A percentile compares a stretch with the other conserved stretches of the same genome.
Conservation (phyloP, 2,888 invertebrate species). For the Lasioglossum zephyrum region DNA sequence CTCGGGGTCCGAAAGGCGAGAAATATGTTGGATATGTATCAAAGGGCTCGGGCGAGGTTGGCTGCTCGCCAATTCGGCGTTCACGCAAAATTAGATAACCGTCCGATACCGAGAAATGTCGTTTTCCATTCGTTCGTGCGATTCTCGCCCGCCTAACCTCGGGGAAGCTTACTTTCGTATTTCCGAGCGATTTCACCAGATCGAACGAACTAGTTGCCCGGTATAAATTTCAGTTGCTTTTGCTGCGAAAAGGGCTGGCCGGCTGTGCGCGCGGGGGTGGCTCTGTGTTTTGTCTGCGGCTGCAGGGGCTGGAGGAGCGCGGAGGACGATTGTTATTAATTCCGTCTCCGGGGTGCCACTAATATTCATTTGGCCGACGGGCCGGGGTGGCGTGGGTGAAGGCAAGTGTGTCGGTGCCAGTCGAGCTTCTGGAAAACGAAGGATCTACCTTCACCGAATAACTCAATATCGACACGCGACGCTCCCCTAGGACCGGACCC, state of each 20-base stretch:
- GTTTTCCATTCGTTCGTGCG: conserved; percentile 44
- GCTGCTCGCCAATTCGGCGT: conserved; percentile 40
- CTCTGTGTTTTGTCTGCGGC: conserved; percentile 69
- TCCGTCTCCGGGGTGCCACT: conserved; percentile 81
- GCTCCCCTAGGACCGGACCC: conserved; percentile 70
- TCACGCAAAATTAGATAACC: conserved; percentile 53
- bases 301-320: conserved; percentile 44
- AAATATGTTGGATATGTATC: conserved; percentile 14
- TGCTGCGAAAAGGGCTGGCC: conserved; percentile 4
- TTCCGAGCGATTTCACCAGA: conserved; percentile 58
- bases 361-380: conserved; percentile 81
- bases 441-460: conserved; percentile 77
- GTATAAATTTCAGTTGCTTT: conserved; percentile 68
- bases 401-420: conserved; percentile 49
- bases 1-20: neutral
- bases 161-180: conserved; percentile 56
- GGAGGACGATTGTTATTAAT: conserved; percentile 80
- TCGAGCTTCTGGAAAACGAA: conserved; percentile 69
- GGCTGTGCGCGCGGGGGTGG: neutral
- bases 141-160: conserved; percentile 46
- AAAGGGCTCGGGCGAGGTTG: conserved; percentile 11
- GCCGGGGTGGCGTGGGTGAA: conserved; percentile 66
- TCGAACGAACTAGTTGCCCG: conserved; percentile 52
- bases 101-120: conserved; percentile 52
- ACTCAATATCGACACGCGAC: conserved; percentile 80